Conservation (phyloP, 2,888 invertebrate genomes). For the Holacanthella duospinosa region DNA sequence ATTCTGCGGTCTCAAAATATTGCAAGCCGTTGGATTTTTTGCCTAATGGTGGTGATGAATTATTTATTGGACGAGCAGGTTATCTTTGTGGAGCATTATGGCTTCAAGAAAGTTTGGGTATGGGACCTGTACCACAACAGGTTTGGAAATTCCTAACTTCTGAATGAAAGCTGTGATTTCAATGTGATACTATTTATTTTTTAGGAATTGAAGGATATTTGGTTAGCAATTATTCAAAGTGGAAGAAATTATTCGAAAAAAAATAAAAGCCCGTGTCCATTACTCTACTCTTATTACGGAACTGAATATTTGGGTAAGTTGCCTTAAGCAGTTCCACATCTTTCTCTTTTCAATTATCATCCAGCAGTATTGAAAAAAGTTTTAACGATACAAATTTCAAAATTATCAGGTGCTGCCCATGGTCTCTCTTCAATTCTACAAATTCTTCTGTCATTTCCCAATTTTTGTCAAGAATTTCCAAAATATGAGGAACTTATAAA, state of each 20-base stretch:
- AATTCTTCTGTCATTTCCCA: slow-evolving; percentile 51
- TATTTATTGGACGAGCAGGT: slow-evolving; percentile 75
- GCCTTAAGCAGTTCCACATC: no score
- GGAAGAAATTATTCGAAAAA: slow-evolving; percentile 57
- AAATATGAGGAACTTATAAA: slow-evolving; percentile 52
- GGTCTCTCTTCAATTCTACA: slow-evolving; percentile 58
- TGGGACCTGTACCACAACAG: slow-evolving; percentile 27
- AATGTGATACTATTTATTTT: no score
- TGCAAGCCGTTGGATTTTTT: slow-evolving; percentile 51
- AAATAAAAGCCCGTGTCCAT: slow-evolving; percentile 51
- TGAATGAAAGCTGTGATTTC: background rate
- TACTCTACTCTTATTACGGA: slow-evolving; percentile 69
- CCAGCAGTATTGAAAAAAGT: background rate
- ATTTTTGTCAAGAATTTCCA: slow-evolving; percentile 49
- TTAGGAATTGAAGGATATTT: slow-evolving; percentile 52
- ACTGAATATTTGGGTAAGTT: slow-evolving; percentile 64
- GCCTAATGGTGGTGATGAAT: slow-evolving; percentile 57
- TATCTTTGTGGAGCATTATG: slow-evolving; percentile 67
- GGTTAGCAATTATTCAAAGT: slow-evolving; percentile 57
- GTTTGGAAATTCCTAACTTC: no score
- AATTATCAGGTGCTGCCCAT: slow-evolving; percentile 48
- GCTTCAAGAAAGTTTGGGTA: slow-evolving; percentile 43
- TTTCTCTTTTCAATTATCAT: background rate
- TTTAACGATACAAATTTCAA: slow-evolving; percentile 8
- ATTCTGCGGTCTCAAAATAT: slow-evolving; percentile 42